Base-by-base conservation (phyloP, 2,113 vertebrate genomes). In the Malurus cyaneus region DNA sequence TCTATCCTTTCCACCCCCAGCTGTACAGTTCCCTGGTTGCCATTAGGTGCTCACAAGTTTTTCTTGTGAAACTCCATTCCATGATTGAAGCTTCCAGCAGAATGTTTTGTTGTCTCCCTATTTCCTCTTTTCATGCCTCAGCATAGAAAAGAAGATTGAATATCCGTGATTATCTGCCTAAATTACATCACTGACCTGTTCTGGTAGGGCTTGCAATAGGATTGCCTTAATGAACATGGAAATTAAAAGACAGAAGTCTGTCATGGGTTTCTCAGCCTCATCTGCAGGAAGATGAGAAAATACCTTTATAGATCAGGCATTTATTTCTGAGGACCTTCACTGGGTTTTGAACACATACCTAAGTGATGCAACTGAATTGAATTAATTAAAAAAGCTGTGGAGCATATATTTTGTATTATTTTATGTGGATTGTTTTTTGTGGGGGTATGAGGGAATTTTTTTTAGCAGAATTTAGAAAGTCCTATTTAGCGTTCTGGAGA, bases 41-140 rank as follows among this genome's bases (percentile, higher is more conserved):
- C 3, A 0, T 71, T 52, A 28, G 1, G 2, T 79, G 26, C 29
- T 76, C 24, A 3, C 0, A 0, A 26, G 12, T 28, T 72, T 76
- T n/a, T 21, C 6, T 47, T 60, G 18, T 56, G 52, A 46, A 80
- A 53, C 24, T 49, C 7, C 10, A 12, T 64, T 67, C 32, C 12
- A 7, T 77, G 14, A 52, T 50, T 53, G 23, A 53, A 69, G 21
- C 25, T 65, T 69, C 28, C 46, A 73, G 46, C 32, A 69, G 13
- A 2, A 11, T 42, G 52, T n/a, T 88, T 19, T 17, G 24, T 41
- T 65, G 42, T 61, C 59, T 53, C 17, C 1, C 4, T 34, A 2
- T 69, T 76, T 73, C 17, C 10, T 61, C 32, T 91, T 92, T 53
- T 69, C 14, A 12, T 1, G 0, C 21, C 50, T 61, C 10, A 49